phyloP scores from a whole-genome alignment of 2,797 vertebrate genomes.

The Alauda arvensis region DNA sequence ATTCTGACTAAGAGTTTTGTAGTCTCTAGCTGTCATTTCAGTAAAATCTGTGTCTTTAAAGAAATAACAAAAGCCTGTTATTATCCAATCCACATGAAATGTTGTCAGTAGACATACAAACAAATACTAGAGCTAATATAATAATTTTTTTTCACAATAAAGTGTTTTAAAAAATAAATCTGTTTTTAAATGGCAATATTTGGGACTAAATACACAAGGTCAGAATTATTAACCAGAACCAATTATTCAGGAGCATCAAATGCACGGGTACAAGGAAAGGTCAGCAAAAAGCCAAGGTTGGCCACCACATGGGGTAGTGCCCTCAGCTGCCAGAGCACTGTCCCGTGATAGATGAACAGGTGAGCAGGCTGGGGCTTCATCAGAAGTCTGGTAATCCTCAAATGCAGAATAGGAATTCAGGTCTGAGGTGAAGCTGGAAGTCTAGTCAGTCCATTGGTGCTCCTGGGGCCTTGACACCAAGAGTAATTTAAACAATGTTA shows the following conservation, averaged over 20 bases:
- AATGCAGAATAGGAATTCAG: background rate
- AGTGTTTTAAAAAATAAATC: background rate
- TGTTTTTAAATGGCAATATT: background rate
- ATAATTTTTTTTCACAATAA: background rate
- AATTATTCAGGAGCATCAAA: background rate
- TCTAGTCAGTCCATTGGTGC: background rate
- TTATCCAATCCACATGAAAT: background rate
- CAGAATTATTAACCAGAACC: background rate
- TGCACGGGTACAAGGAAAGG: background rate
- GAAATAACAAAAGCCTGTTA: background rate
- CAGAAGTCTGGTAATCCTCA: background rate
- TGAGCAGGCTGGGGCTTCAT: background rate
- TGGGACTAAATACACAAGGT: background rate
- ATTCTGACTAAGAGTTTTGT: background rate
- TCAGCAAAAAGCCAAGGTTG: background rate
- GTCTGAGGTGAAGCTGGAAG: background rate
- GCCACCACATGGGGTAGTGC: too few relatives aligned
- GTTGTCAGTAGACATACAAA: background rate
- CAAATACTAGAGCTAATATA: background rate
- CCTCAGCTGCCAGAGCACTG: background rate
- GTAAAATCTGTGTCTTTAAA: background rate
- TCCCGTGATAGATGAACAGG: background rate
- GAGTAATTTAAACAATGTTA: background rate
- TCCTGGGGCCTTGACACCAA: background rate
- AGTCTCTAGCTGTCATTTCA: background rate